These are phyloP conservation scores for Rhadina sibilatrix DNA, from an alignment of 2,113 vertebrate species.

Conservation along the genomic window DNA sequence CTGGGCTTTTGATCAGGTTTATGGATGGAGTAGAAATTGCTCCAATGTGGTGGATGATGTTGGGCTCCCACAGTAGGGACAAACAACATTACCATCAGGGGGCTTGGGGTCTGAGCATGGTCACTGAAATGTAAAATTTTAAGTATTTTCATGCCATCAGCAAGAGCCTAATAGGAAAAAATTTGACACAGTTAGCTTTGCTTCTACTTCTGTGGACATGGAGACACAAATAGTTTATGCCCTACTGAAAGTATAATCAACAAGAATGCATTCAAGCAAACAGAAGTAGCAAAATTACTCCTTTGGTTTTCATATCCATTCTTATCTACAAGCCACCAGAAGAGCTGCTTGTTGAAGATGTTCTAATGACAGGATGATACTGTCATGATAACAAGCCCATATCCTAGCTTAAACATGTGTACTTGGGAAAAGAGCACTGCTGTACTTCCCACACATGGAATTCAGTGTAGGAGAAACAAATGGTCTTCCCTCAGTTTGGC, in stretches of 20 bases:
- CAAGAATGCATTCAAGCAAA: not conserved
- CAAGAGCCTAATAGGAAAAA: not conserved
- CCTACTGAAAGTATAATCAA: not conserved
- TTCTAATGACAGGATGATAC: not conserved
- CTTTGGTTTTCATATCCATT: not conserved
- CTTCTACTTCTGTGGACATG: not conserved
- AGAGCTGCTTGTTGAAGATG: not conserved
- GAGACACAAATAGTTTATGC: not conserved
- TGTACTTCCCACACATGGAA: fast-evolving
- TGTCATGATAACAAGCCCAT: not conserved
- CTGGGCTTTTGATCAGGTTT: not conserved
- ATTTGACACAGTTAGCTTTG: not conserved
- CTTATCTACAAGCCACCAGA: not conserved
- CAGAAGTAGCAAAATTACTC: not conserved
- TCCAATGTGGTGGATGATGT: not conserved
- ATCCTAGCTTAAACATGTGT: not conserved
- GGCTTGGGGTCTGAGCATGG: not conserved
- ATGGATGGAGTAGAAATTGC: not conserved
- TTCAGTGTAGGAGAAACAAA: not conserved
- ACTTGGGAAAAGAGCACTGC: fast-evolving
- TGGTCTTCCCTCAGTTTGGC: fast-evolving
- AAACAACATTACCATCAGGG: not conserved
- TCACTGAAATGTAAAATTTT: not conserved
- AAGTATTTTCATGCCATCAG: not conserved
- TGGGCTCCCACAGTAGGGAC: not conserved